Conservation (phyloP, 2,888 invertebrate species). For the Cyrtodaria siliqua region DNA sequence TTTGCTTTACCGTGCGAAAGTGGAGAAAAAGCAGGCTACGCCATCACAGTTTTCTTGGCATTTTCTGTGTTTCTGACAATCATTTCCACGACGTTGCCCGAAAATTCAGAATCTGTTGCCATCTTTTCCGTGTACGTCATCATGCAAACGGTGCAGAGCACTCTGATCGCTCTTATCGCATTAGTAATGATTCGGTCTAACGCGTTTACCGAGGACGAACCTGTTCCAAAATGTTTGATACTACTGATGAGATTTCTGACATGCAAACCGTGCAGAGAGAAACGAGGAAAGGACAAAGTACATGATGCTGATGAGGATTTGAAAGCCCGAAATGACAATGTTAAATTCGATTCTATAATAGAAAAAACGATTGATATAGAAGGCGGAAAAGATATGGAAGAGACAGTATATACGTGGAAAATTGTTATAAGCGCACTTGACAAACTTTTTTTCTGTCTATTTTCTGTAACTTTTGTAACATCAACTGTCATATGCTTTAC, state of each 20-base stretch:
- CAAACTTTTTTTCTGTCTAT: neutral
- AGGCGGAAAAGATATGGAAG: neutral
- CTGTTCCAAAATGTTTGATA: neutral
- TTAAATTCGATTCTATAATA: neutral
- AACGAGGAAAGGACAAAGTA: neutral
- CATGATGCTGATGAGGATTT: neutral
- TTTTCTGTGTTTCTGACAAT: slow-evolving; percentile 56
- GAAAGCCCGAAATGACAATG: neutral
- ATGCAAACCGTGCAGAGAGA: neutral
- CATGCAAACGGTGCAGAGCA: slow-evolving; percentile 45
- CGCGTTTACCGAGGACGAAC: neutral
- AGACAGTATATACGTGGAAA: neutral
- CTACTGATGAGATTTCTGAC: neutral
- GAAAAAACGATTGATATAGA: too few relatives aligned
- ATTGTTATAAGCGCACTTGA: neutral
- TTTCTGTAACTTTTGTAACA: neutral
- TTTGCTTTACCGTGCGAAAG: slow-evolving; percentile 50
- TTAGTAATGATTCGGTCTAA: slow-evolving; percentile 26
- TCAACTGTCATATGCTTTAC: neutral
- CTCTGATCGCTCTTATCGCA: slow-evolving; percentile 20
- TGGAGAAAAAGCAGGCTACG: slow-evolving; percentile 52
- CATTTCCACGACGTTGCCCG: slow-evolving; percentile 38
- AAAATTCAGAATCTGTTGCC: slow-evolving; percentile 34
- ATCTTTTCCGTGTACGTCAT: slow-evolving; percentile 48
- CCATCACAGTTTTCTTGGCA: slow-evolving; percentile 52